These are phyloP conservation scores for Pandemis corylana DNA, from an alignment of 2,888 invertebrate species.

Conservation along the genomic window DNA sequence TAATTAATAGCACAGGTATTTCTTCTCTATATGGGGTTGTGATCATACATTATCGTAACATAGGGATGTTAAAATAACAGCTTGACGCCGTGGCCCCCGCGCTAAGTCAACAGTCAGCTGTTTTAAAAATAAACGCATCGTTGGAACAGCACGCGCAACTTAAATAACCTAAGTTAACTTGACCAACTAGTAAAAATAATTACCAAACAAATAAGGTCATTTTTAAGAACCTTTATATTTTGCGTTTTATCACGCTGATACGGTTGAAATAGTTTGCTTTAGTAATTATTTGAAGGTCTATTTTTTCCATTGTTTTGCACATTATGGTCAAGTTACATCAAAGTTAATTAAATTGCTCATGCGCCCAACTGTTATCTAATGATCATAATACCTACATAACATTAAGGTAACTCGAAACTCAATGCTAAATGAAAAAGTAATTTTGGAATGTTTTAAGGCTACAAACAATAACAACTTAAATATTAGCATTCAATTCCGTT, in stretches of 20 bases:
- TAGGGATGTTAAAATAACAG: constrained; percentile 50
- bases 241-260: no score
- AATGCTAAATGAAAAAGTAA: constrained; percentile 32
- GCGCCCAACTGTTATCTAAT: constrained; percentile 27
- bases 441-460: constrained; percentile 35
- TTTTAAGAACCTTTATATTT: neutral
- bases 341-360: constrained; percentile 29
- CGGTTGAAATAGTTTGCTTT: neutral
- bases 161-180: neutral
- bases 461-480: constrained; percentile 13
- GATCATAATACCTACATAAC: constrained; percentile 54
- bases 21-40: constrained; percentile 10
- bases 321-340: constrained; percentile 23
- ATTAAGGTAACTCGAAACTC: constrained; percentile 48
- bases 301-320: constrained; percentile 4
- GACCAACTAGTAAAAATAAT: neutral
- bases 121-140: constrained; percentile 43
- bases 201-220: constrained; percentile 13
- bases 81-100: constrained; percentile 66
- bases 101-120: constrained; percentile 68
- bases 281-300: neutral
- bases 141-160: constrained; percentile 17
- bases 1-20: neutral
- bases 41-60: constrained; percentile 48
- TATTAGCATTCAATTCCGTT: constrained; percentile 35